phyloP scores from a whole-genome alignment of 2,888 invertebrate genomes.

The Cyclophora albipunctata region DNA sequence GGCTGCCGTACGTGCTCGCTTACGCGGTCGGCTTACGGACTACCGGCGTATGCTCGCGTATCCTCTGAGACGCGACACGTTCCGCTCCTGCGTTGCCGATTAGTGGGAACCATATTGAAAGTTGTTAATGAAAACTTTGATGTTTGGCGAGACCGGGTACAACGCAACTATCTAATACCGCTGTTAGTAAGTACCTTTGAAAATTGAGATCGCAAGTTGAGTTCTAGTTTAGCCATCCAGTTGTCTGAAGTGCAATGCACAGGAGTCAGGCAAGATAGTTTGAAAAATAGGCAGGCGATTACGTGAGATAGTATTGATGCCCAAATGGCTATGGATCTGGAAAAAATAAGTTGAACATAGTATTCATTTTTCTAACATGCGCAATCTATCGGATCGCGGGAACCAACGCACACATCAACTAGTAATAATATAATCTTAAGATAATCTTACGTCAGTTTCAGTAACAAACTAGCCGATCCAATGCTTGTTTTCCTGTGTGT shows the following conservation, averaged over 20 bases:
- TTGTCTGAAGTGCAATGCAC: constrained; percentile 56
- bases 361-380: too few relatives aligned
- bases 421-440: background rate
- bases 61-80: too few relatives aligned
- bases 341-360: constrained; percentile 8
- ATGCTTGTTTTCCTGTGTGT: constrained; percentile 55
- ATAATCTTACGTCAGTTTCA: constrained; percentile 57
- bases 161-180: too few relatives aligned
- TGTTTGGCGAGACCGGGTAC: too few relatives aligned
- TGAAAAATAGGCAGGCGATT: constrained; percentile 67
- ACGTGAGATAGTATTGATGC: constrained; percentile 65
- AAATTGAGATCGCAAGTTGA: constrained; percentile 52
- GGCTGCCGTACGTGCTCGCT: too few relatives aligned
- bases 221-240: constrained; percentile 59
- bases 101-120: too few relatives aligned
- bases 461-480: constrained; percentile 55
- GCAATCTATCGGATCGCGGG: too few relatives aligned
- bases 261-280: constrained; percentile 62
- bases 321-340: constrained; percentile 63
- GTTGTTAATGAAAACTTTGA: too few relatives aligned
- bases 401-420: too few relatives aligned
- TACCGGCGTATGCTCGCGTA: too few relatives aligned
- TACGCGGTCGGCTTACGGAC: too few relatives aligned
- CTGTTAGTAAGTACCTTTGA: constrained; percentile 34
- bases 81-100: too few relatives aligned